A percentile compares a stretch with the other conserved stretches of the same genome.
phyloP scores from a whole-genome alignment of 2,797 vertebrate species.

The Phoxinus dragarum region DNA sequence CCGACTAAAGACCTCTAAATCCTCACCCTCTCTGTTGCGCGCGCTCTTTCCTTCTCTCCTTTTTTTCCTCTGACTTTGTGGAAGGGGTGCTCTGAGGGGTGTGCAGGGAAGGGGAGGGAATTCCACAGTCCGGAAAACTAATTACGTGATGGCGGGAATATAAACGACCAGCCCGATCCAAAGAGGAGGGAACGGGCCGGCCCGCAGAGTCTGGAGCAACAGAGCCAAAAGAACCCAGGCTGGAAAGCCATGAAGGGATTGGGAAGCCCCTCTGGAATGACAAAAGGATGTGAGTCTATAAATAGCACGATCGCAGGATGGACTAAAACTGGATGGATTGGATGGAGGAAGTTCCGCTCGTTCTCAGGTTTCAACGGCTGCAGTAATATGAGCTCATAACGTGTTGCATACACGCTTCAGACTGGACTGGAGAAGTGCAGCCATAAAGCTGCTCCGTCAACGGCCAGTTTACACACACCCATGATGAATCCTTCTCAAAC shows the following conservation, averaged over 20 bases:
- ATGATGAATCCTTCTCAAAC: slow-evolving; percentile 8
- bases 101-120: slow-evolving; percentile 72
- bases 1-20: slow-evolving; percentile 34
- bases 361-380: slow-evolving; percentile 66
- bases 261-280: slow-evolving; percentile 50
- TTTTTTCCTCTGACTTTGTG: slow-evolving; percentile 52
- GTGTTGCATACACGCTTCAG: slow-evolving; percentile 49
- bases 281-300: slow-evolving; percentile 59
- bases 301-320: slow-evolving; percentile 59
- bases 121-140: slow-evolving; percentile 72
- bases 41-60: slow-evolving; percentile 27
- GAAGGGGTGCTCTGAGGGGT: slow-evolving; percentile 42
- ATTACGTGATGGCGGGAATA: slow-evolving; percentile 65
- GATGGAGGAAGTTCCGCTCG: slow-evolving; percentile 55
- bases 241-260: slow-evolving; percentile 45
- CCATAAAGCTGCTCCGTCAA: slow-evolving; percentile 51
- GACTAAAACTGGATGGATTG: slow-evolving; percentile 49
- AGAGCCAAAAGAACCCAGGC: slow-evolving; percentile 40
- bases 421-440: slow-evolving; percentile 52
- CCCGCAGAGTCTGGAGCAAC: neutral
- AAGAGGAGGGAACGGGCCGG: slow-evolving; percentile 55
- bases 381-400: slow-evolving; percentile 61
- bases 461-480: slow-evolving; percentile 56
- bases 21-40: slow-evolving; percentile 6
- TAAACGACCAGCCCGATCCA: slow-evolving; percentile 58